Evolutionary conservation across 2,888 invertebrate species (phyloP), one percentile per base, ranked within the genome.

Genomic region (Saturnia japonica): DNA sequence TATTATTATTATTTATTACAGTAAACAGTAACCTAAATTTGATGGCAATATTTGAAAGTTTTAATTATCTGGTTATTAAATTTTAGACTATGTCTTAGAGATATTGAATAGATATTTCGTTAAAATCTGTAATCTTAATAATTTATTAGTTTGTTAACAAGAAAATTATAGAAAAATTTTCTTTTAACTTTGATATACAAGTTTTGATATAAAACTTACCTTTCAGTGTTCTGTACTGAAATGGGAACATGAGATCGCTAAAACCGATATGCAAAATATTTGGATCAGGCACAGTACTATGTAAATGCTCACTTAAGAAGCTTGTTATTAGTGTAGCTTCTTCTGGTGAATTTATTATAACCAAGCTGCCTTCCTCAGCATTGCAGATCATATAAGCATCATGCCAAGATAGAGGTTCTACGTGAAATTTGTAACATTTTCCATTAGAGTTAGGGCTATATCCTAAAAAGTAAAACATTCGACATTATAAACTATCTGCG

Each of bases 371-470:
- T 77, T 86, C 82, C 74, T 88, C 86, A 14, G 81, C 76, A 54
- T 78, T 79, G 72, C 87, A 88, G 43, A 82, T 78, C 67, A 85
- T 74, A 70, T 85, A 88, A 1, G 88, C 87, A 42, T 87, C 87
- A 54, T 85, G 82, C 88, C 87, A 88, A 34, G 83, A 79, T 25
- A 87, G 72, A 2, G 88, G 87, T 70, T 87, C 87, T 0, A 68
- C 60, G 72, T 87, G 87, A 68, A 85, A 84, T 67, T 88, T 88
- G 73, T 87, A 88, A 72, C 88, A 88, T 82, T 87, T 88, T 19
- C 81, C 81, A 19, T 82, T 80, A 6, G 72, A 69, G 70, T 83
- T 76, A 9, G 72, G 74, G 34, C 70, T 64, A 70, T 85, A 88
- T n/a, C 77, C 88, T 88, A 69, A 70, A 73, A 70, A 73, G 67